These are phyloP conservation scores for Drosophila rufa DNA, from an alignment of 1,140 invertebrate genomes.

Conservation along the genomic window DNA sequence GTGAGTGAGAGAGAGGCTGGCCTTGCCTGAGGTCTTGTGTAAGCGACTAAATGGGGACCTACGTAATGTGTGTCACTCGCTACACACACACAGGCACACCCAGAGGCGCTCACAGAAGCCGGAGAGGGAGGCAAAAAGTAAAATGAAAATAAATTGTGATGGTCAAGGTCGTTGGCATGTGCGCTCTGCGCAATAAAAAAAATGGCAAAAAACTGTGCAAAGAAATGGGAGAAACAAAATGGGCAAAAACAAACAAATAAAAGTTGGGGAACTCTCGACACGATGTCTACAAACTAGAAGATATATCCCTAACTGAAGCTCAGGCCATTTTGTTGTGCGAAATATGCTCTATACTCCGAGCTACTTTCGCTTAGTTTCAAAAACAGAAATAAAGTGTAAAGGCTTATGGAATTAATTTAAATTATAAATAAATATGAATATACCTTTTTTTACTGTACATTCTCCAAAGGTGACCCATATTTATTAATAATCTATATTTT, in stretches of 20 bases:
- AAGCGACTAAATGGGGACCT: slow-evolving; percentile 58
- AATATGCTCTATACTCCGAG: no score
- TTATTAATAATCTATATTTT: slow-evolving; percentile 27
- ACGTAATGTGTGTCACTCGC: slow-evolving; percentile 72
- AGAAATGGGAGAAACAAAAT: slow-evolving; percentile 45
- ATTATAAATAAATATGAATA: not conserved
- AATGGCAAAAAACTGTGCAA: slow-evolving; percentile 6
- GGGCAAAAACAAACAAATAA: slow-evolving; percentile 64
- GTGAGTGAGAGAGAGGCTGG: slow-evolving; percentile 17
- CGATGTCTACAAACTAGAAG: slow-evolving; percentile 26
- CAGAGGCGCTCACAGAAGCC: slow-evolving; percentile 31
- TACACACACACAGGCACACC: slow-evolving; percentile 43
- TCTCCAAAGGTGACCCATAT: slow-evolving; percentile 24
- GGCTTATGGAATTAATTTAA: not conserved
- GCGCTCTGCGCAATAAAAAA: slow-evolving; percentile 70
- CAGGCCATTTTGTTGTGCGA: no score
- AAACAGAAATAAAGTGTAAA: no score
- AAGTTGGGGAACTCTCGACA: slow-evolving; percentile 36
- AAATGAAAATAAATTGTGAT: slow-evolving; percentile 84
- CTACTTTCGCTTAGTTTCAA: no score
- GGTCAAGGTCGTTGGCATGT: slow-evolving; percentile 82
- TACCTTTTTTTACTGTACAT: not conserved
- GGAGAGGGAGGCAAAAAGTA: slow-evolving; percentile 67
- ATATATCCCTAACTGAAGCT: not conserved
- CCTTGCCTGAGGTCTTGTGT: slow-evolving; percentile 57